Percentiles rank a stretch among this genome's conserved stretches.
Evolutionary conservation across 2,797 vertebrate genomes (phyloP).

Genomic region (Mus caroli): DNA sequence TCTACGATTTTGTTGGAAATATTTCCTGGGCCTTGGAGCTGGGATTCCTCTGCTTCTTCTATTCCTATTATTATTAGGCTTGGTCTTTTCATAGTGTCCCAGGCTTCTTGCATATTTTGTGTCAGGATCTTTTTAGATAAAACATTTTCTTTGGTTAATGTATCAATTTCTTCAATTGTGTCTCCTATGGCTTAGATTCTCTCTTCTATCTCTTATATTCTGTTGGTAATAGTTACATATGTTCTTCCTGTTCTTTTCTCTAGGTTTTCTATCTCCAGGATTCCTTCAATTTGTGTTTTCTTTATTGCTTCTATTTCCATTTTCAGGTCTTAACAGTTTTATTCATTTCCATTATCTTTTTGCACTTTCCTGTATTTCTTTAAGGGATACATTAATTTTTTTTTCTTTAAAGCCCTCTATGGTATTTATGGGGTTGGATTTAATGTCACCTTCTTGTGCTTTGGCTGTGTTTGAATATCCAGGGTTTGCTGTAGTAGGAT

Average conservation of each 20-base stretch:
- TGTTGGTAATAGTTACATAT: neutral
- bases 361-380: neutral
- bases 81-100: too few relatives aligned
- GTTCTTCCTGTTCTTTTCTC: neutral
- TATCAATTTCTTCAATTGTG: neutral
- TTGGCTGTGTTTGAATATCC: neutral
- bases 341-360: neutral
- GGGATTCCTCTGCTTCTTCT: too few relatives aligned
- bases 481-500: neutral
- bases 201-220: neutral
- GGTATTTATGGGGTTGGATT: neutral
- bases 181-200: neutral
- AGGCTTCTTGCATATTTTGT: neutral
- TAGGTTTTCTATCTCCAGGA: neutral
- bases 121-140: neutral
- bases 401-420: neutral
- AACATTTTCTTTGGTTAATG: neutral
- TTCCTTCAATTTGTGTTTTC: too few relatives aligned
- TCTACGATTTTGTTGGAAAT: too few relatives aligned
- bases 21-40: too few relatives aligned
- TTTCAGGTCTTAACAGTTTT: neutral
- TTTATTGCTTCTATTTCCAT: too few relatives aligned
- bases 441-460: neutral
- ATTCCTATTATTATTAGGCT: too few relatives aligned
- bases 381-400: neutral